Base-by-base conservation (phyloP, 2,797 vertebrate species). In the Helicolenus hilgendorfi region DNA sequence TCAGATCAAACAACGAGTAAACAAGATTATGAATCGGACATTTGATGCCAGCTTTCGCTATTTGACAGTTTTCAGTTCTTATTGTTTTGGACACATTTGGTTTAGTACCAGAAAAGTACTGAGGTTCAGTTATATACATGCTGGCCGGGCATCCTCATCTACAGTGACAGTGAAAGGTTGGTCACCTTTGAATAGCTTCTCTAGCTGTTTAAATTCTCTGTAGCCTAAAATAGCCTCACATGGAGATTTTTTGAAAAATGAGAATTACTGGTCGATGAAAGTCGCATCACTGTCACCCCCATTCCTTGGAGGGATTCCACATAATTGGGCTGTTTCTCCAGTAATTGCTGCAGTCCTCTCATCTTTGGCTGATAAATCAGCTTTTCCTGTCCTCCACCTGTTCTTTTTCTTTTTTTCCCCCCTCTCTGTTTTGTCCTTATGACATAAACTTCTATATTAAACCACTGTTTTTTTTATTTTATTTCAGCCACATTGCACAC, bases 301-400 rank as follows among this genome's bases (percentile, higher is more conserved):
- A 59, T 77, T 87, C 81, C 89, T 91, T 58, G 38, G 77, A 86
- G 83, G 81, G 74, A 84, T 84, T 88, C 64, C 75, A 77, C 70
- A 77, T 90, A 95, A 94, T 92, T 94, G 92, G 89, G 70, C 89
- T 83, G 76, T 90, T 91, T 86, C 76, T 83, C 45, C 84, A 81
- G 82, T 93, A 92, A 94, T 92, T 92, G 88, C 90, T 81, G 70
- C 71, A 56, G 83, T 90, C 74, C 36, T 92, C 73, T 86, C 69
- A 85, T 89, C 80, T 84, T 84, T 82, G 78, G 70, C 60, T 83
- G 85, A 86, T 87, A 87, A 72, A 87, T 88, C 67, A n/a, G 74
- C 79, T 70, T 81, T 81, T 83, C 77, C 55, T 71, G 69, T 85
- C 72, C 24, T 70, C 88, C 68, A 80, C 91, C 76, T 84, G 78